These are phyloP conservation scores for Vulpes lagopus DNA, from an alignment of 2,113 vertebrate genomes.

Conservation along the genomic window DNA sequence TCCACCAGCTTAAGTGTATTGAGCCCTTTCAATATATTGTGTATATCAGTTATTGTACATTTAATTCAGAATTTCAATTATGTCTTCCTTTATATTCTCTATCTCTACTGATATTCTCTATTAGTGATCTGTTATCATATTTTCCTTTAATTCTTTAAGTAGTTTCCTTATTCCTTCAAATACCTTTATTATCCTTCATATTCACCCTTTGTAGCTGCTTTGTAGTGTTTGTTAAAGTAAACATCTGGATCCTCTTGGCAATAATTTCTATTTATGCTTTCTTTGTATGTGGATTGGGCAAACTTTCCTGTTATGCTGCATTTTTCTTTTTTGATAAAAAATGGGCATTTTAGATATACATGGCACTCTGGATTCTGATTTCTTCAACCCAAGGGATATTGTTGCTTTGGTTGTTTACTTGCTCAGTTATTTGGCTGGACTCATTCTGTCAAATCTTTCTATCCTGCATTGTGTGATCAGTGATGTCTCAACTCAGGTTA, in stretches of 20 bases:
- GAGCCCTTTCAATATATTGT: neutral
- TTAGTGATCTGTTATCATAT: neutral
- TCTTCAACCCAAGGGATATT: neutral
- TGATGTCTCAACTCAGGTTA: neutral
- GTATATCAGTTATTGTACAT: neutral
- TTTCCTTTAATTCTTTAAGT: conserved; percentile 16
- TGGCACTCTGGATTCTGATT: neutral
- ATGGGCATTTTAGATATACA: neutral
- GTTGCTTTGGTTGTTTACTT: neutral
- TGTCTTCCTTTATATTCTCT: conserved; percentile 10
- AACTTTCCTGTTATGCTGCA: neutral
- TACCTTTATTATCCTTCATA: neutral
- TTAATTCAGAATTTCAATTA: neutral
- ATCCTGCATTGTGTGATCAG: neutral
- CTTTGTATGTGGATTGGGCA: neutral
- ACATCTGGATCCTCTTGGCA: neutral
- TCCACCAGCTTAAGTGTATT: neutral
- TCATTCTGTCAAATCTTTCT: neutral
- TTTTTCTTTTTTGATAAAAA: neutral
- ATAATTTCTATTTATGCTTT: neutral
- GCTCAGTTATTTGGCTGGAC: neutral
- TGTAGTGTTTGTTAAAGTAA: conserved; percentile 22
- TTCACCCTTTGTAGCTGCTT: neutral
- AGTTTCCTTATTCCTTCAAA: neutral
- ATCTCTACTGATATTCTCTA: neutral